Evolutionary conservation across 2,888 invertebrate species (phyloP), one percentile per base, ranked within the genome.

Genomic region (Julus scandinavius): DNA sequence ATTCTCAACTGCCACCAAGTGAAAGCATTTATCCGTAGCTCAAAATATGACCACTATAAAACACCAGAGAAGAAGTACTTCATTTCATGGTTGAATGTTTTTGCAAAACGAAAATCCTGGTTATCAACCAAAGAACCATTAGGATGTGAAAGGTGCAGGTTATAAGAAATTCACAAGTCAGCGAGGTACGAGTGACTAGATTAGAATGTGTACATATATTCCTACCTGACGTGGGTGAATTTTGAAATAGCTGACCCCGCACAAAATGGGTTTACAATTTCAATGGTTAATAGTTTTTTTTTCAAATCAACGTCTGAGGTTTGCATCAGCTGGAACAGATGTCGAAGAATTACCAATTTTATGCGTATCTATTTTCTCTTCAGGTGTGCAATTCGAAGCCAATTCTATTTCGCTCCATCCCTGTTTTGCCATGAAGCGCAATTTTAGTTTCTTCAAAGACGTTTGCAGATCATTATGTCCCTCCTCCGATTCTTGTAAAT

Each of bases 341-440:
- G 63, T 20, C 63, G 20, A 20, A 20, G 63, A 63, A 63, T 63
- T 63, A 63, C 63, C 63, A 63, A 63, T 63, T 63, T 63, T 20
- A 63, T 63, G 63, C 63, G 63, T 63, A 20, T 20, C 63, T 63
- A 20, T 63, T 20, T 63, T 63, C 63, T 63, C 63, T 63, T 63
- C 63, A 63, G 63, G n/a, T 63, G 63, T 63, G 20, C 20, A 63
- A 63, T 20, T 63, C 63, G 63, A 63, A 63, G 20, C 63, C 63
- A 63, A 63, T 63, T n/a, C 20, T 15, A 63, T 63, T 63, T 20
- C 4, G 63, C 63, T 6, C 63, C 5, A 20, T 15, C 20, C 63
- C 63, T 63, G 63, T 20, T 63, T 20, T 20, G 20, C 63, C 63
- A 63, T 63, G 63, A 63, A 63, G 15, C 58, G 2, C 63, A 15